These are phyloP conservation scores for Sthenelais limicola DNA, from an alignment of 2,888 invertebrate species.

Conservation along the genomic window DNA sequence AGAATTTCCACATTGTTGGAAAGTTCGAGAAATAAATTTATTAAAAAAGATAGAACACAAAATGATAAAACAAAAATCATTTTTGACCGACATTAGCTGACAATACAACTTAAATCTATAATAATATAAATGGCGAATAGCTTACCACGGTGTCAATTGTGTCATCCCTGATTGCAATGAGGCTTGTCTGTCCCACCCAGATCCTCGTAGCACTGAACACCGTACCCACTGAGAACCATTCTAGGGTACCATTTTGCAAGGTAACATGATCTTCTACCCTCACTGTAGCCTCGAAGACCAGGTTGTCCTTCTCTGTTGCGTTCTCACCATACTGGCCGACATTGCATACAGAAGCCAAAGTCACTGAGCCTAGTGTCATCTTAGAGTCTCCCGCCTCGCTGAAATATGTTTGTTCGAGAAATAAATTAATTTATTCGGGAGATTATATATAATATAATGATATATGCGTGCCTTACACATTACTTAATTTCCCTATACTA, in stretches of 20 bases:
- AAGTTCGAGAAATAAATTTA: no score
- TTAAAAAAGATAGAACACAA: background rate
- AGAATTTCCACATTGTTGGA: no score
- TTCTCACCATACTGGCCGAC: slow-evolving; percentile 4
- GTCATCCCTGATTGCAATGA: slow-evolving; percentile 49
- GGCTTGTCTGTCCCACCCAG: slow-evolving; percentile 66
- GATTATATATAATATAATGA: no score
- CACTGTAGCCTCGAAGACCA: slow-evolving; percentile 37
- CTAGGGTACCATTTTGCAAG: slow-evolving; percentile 48
- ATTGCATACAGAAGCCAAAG: slow-evolving; percentile 38
- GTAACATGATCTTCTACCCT: slow-evolving; percentile 53
- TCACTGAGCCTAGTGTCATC: slow-evolving; percentile 27
- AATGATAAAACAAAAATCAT: background rate
- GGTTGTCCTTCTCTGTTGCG: slow-evolving; percentile 39
- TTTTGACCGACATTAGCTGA: background rate
- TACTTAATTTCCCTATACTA: no score
- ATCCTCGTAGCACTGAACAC: slow-evolving; percentile 61
- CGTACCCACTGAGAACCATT: slow-evolving; percentile 66
- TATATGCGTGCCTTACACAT: no score
- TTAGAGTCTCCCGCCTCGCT: no score
- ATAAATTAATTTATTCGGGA: no score
- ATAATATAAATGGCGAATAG: background rate
- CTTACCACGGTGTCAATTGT: background rate
- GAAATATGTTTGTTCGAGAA: no score
- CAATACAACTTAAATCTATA: background rate